Conservation (phyloP, 2,113 vertebrate species). For the Pelvicachromis taeniatus region DNA sequence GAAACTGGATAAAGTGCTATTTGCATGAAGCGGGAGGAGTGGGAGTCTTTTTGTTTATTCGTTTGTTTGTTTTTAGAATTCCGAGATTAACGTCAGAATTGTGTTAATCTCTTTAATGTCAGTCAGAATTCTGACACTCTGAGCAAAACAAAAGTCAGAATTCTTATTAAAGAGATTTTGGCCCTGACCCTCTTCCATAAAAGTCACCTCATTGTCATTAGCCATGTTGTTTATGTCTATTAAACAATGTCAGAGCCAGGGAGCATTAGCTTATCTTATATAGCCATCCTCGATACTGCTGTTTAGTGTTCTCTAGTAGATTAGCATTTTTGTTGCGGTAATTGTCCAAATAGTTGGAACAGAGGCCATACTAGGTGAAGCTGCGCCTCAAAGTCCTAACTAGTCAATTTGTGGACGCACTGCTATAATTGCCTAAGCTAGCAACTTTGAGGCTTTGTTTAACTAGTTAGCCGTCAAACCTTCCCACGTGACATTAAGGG, state of each 20-base stretch:
- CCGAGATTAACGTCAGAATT: background rate
- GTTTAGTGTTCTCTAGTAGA: background rate
- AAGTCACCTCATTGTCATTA: background rate
- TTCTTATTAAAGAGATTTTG: background rate
- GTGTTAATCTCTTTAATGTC: background rate
- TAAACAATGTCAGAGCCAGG: background rate
- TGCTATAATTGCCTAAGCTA: background rate
- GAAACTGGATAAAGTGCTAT: background rate
- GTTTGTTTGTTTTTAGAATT: background rate
- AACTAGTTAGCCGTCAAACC: background rate
- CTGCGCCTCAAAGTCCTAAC: background rate
- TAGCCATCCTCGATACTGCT: background rate
- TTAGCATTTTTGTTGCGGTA: background rate
- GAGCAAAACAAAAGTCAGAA: background rate
- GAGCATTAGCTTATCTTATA: background rate
- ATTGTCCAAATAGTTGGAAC: background rate
- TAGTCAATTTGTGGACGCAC: background rate
- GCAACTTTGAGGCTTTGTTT: background rate
- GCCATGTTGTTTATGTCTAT: background rate
- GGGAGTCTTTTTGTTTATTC: background rate
- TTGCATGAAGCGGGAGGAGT: background rate
- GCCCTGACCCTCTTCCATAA: background rate
- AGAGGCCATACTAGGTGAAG: background rate
- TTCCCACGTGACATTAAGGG: background rate
- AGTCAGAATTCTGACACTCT: background rate